A percentile compares a stretch with the other conserved stretches of the same genome.
phyloP scores from a whole-genome alignment of 1,140 invertebrate genomes.

The Idris sp. region DNA sequence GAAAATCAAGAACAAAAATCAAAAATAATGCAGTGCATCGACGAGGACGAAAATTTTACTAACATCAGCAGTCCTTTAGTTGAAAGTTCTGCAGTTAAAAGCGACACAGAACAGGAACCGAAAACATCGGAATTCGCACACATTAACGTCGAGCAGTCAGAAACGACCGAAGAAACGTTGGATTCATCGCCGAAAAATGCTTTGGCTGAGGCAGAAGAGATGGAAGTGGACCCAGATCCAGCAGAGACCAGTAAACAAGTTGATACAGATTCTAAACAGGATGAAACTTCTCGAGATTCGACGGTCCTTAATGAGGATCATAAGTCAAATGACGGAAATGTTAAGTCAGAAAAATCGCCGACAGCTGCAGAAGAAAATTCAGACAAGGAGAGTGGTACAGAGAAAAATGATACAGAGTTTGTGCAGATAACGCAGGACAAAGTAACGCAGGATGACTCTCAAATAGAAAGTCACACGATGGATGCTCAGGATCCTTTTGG shows the following conservation, averaged over 20 bases:
- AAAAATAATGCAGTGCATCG: conserved; percentile 10
- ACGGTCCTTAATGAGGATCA: conserved; percentile 19
- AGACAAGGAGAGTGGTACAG: conserved; percentile 48
- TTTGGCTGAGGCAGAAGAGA: conserved; percentile 28
- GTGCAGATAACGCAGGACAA: conserved; percentile 75
- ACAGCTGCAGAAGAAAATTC: conserved; percentile 32
- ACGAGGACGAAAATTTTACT: conserved; percentile 3
- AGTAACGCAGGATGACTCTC: conserved; percentile 71
- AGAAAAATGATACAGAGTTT: conserved; percentile 72
- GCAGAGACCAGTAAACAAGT: conserved; percentile 13
- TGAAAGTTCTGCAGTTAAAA: conserved; percentile 1
- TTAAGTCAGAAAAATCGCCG: conserved; percentile 31
- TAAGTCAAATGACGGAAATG: conserved; percentile 31
- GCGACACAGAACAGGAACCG: conserved; percentile 13
- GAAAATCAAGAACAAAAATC: conserved; percentile 13
- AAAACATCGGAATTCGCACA: conserved; percentile 40
- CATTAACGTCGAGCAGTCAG: conserved; percentile 47
- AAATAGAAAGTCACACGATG: conserved; percentile 70
- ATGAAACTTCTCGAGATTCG: conserved; percentile 24
- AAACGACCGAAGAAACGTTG: conserved; percentile 13
- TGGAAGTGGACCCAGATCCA: conserved; percentile 33
- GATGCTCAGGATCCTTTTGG: conserved; percentile 77
- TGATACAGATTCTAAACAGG: conserved; percentile 11
- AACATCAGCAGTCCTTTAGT: neutral
- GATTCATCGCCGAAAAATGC: conserved; percentile 49